Evolutionary conservation across 2,888 invertebrate species (phyloP), one percentile per base, ranked within the genome.

Genomic region (Cenopis cana): DNA sequence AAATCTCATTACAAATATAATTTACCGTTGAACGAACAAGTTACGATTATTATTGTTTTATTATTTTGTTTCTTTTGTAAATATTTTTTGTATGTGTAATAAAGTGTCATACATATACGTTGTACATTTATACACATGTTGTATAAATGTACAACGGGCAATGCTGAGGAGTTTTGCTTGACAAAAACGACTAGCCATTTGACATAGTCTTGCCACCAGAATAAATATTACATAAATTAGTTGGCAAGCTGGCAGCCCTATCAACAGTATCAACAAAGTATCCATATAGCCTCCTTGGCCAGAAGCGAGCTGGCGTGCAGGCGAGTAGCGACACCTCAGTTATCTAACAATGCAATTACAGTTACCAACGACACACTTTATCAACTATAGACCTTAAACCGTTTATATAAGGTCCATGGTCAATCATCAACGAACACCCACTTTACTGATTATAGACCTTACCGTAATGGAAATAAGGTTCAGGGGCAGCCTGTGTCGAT

Each of bases 281-380:
- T 33, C 8, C 14, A 11, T 36, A 38, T 36, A 38, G n/a, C 20
- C 2, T 29, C 18, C 64, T 64, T 64, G 38, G 52, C 52, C 52
- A 52, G 36, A 20, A 18, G 20, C 36, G 20, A 46, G 50, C 33
- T 64, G 36, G 52, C 65, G 65, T 66, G 70, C 38, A 14, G 17
- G 20, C 36, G 49, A 50, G n/a, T 20, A 60, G 46, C 20, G 64
- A 59, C 69, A 69, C 69, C 61, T 64, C 50, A 57, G 11, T 69
- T 64, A 65, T 52, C 46, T 41, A 70, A 70, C 54, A 59, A 65
- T 59, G 8, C 29, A 60, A 65, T 54, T 65, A 54, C 41, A 46
- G 4, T 12, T 29, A n/a, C 46, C 14, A 33, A 6, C 9, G 3
- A 33, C 0, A 46, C 46, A 8, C 46, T 46, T 41, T 14, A 41